Evolutionary conservation across 2,113 vertebrate species (phyloP), one percentile per base, ranked within the genome.

Genomic region (Cheilinus undulatus): DNA sequence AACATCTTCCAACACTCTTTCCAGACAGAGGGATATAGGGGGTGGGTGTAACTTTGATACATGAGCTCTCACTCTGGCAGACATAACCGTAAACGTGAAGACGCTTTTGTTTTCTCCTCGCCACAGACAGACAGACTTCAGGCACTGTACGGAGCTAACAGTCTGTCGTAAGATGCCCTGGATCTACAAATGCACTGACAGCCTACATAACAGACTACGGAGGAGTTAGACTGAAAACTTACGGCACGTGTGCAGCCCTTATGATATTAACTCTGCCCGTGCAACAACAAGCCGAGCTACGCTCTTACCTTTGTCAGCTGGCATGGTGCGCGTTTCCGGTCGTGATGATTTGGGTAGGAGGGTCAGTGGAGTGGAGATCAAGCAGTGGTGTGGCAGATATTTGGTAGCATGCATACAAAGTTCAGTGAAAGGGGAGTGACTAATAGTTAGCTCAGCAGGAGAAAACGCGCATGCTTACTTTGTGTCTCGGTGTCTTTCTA

Each of bases 281-380:
- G 7, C 9, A 28, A 19, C 40, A 19, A 2, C 11, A 9, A 32
- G 8, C 13, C 0, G 14, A 14, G 1, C 2, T 28, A 22, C 4
- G 3, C 0, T 40, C 86, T 75, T 88, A 92, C 92, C 90, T 88
- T 88, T 91, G 10, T n/a, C 63, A 13, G 65, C 7, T 1, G 75
- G 57, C 89, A 90, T 93, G 62, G 40, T 78, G 63, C 23, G 14
- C 10, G 50, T 50, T 30, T 19, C 57, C 62, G 72, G 78, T 80
- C 60, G 80, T 38, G 80, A 72, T 63, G 49, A 7, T 14, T 11
- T 20, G 8, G 0, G 34, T 14, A 7, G 3, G 17, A n/a, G 24
- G 23, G 5, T 34, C 3, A 10, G 32, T 20, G 46, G 13, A 7
- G 24, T 4, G 20, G 11, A 12, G 10, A 0, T 15, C 19, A 9